A percentile compares a stretch with the other conserved stretches of the same genome.
Conservation (phyloP, 1,140 invertebrate species). For the Ostrea denselamellosa region DNA sequence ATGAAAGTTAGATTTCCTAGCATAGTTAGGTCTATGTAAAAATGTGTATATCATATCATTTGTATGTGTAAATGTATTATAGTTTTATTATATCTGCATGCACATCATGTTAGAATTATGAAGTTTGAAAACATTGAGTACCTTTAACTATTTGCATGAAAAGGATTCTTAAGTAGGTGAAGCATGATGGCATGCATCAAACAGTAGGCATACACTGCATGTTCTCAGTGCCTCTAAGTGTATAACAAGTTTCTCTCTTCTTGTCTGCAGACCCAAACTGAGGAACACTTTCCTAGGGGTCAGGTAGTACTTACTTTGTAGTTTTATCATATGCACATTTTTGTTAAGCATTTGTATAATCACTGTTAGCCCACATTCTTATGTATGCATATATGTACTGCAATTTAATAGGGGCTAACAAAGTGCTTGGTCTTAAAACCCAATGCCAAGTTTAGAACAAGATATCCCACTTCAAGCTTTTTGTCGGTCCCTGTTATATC, state of each 20-base stretch:
- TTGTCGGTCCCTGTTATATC: slow-evolving; percentile 2
- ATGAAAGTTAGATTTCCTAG: neutral
- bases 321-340: slow-evolving; percentile 32
- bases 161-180: neutral
- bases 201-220: neutral
- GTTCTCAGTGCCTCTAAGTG: neutral
- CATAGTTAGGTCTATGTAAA: neutral
- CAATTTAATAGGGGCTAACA: neutral
- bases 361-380: slow-evolving; percentile 31
- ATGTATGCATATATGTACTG: slow-evolving; percentile 26
- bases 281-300: slow-evolving; percentile 31
- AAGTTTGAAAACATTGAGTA: neutral
- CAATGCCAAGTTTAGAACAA: neutral
- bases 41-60: neutral
- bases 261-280: slow-evolving; percentile 24
- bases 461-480: neutral
- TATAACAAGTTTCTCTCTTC: slow-evolving; percentile 22
- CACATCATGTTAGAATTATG: neutral
- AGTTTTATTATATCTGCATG: neutral
- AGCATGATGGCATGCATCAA: neutral
- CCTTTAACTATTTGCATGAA: neutral
- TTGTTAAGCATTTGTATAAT: slow-evolving; percentile 30
- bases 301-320: slow-evolving; percentile 29
- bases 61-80: neutral
- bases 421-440: neutral